Base-by-base conservation (phyloP, 2,113 vertebrate species). In the Nettapus auritus region DNA sequence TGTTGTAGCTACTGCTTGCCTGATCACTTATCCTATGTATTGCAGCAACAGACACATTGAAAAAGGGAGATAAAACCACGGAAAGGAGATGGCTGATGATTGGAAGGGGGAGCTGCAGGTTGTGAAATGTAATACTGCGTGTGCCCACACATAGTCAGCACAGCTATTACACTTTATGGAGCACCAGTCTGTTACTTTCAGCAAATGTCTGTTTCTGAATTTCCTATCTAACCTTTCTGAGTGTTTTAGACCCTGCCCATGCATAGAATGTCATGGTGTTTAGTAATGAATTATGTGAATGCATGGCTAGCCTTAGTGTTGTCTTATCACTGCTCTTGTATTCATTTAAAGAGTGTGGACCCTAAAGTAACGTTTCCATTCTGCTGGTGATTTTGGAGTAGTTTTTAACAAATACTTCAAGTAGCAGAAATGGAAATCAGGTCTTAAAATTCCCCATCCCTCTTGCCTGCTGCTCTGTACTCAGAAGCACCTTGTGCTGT, bases 101-200 rank as follows among this genome's bases (percentile, higher is more conserved):
- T 73, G 78, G 34, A 63, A 68, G 59, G 18, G 55, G 52, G 44
- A 29, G 11, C 36, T 76, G 28, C 6, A 25, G 69, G 21, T 12
- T 21, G 53, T 22, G 16, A 44, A 22, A 56, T 33, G 57, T 22
- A 22, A 25, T 0, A 0, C 18, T 60, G 15, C 2, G 9, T 1
- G 8, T 17, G 62, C 62, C 40, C 48, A 20, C 28, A 7, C 0
- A 0, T 59, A 59, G 23, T 44, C 70, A 56, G 76, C 13, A 8
- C 8, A 59, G 48, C 50, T 55, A 31, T 74, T 34, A 8, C 0
- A 0, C 38, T 59, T 59, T 42, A 3, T 25, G 36, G 29, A 34
- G 11, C 18, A 14, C 67, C 56, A 87, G 64, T 59, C n/a, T 82
- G 21, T 8, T 16, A 31, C 22, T 22, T 53, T 36, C 91, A 88